These are phyloP conservation scores for Phalacrocorax pelagicus DNA, from an alignment of 2,113 vertebrate genomes.

Conservation along the genomic window DNA sequence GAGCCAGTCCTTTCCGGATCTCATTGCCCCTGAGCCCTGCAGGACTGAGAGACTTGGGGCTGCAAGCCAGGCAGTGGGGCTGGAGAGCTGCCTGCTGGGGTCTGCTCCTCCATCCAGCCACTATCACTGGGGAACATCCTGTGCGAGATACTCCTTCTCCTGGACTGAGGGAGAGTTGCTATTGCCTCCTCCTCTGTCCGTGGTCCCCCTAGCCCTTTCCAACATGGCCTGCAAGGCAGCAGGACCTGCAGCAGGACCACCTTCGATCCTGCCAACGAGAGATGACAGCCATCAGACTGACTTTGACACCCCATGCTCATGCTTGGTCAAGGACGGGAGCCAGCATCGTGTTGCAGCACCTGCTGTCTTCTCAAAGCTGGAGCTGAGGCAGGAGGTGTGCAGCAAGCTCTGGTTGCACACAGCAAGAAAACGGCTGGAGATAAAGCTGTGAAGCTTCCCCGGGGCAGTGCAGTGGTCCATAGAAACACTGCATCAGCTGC, in stretches of 20 bases:
- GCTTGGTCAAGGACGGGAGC: neutral
- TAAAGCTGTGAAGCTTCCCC: neutral
- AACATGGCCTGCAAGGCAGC: neutral
- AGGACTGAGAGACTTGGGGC: neutral
- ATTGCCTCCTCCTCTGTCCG: neutral
- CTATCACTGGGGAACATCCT: fast-evolving
- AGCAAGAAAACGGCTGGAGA: neutral
- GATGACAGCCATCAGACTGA: fast-evolving
- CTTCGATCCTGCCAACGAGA: neutral
- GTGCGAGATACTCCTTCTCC: neutral
- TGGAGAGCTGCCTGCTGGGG: neutral
- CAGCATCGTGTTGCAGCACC: fast-evolving
- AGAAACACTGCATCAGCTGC: neutral
- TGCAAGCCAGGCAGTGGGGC: neutral
- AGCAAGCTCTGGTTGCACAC: neutral
- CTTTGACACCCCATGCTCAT: fast-evolving
- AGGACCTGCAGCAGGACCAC: neutral
- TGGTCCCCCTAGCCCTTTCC: neutral
- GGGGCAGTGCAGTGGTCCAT: neutral
- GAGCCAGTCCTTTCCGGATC: neutral
- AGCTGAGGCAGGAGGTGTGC: neutral
- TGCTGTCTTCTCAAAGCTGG: neutral
- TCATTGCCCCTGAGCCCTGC: fast-evolving
- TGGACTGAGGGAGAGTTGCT: neutral
- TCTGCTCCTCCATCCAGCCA: neutral